These are phyloP conservation scores for Deroplatys truncata DNA, from an alignment of 2,888 invertebrate species.

Conservation along the genomic window DNA sequence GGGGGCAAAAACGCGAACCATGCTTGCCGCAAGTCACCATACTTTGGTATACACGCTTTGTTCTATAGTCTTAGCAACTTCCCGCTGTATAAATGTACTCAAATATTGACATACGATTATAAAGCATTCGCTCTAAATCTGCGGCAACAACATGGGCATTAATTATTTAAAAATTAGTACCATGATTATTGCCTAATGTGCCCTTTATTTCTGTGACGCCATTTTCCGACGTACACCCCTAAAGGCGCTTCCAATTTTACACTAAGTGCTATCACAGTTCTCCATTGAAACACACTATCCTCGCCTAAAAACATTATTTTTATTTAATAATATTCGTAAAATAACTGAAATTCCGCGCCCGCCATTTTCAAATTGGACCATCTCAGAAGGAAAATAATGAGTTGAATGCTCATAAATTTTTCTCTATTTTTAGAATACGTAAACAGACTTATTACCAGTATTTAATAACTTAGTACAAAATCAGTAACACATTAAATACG, in stretches of 20 bases:
- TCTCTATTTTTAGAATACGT: slow-evolving; percentile 30
- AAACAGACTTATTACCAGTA: neutral
- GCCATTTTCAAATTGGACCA: slow-evolving; percentile 33
- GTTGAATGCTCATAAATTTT: slow-evolving; percentile 26
- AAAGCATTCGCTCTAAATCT: too few relatives aligned
- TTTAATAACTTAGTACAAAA: slow-evolving; percentile 15
- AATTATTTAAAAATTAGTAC: too few relatives aligned
- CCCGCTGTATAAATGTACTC: too few relatives aligned
- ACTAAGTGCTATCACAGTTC: neutral
- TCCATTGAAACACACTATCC: neutral
- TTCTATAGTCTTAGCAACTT: too few relatives aligned
- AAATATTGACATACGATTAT: too few relatives aligned
- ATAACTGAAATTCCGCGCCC: slow-evolving; percentile 33
- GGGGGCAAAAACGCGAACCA: too few relatives aligned
- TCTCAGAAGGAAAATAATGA: slow-evolving; percentile 23
- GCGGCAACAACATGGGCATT: too few relatives aligned
- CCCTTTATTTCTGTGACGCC: slow-evolving; percentile 14
- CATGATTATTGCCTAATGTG: neutral
- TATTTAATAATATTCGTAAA: slow-evolving; percentile 12
- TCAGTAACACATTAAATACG: slow-evolving; percentile 2
- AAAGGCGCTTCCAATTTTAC: neutral
- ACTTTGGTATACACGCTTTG: too few relatives aligned
- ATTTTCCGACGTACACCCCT: neutral
- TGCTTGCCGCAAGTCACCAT: too few relatives aligned
- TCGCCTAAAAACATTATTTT: neutral